phyloP scores from a whole-genome alignment of 2,888 invertebrate species.

The Meghimatium bilineatum region DNA sequence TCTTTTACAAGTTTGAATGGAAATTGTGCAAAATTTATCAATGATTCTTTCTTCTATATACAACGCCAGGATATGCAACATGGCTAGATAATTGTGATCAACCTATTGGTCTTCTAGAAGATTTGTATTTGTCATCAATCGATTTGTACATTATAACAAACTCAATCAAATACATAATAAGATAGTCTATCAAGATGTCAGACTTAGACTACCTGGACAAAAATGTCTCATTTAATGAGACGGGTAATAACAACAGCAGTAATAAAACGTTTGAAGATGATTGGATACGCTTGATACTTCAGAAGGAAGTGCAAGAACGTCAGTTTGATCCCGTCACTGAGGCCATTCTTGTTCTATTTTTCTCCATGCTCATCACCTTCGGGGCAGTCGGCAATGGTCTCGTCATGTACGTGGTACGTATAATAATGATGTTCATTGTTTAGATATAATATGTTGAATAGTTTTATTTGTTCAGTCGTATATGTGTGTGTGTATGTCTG shows the following conservation, averaged over 20 bases:
- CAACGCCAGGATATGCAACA: neutral
- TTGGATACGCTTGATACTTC: constrained; percentile 31
- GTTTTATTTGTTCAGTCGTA: too few relatives aligned
- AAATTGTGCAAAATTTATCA: neutral
- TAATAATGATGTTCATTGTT: neutral
- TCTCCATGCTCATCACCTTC: constrained; percentile 82
- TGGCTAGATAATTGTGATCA: neutral
- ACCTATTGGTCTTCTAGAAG: neutral
- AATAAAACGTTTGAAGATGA: neutral
- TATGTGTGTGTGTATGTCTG: too few relatives aligned
- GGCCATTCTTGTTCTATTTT: constrained; percentile 65
- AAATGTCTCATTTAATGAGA: neutral
- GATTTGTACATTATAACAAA: neutral
- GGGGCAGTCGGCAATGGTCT: constrained; percentile 91
- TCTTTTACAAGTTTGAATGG: too few relatives aligned
- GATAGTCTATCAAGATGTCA: constrained; percentile 9
- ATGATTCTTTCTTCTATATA: neutral
- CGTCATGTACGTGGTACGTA: constrained; percentile 82
- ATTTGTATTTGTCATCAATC: neutral
- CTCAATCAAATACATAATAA: neutral
- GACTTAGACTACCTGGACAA: constrained; percentile 6
- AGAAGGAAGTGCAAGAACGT: constrained; percentile 38
- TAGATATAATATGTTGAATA: neutral
- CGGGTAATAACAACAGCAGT: neutral
- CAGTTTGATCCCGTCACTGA: constrained; percentile 64